These are phyloP conservation scores for Oreochromis aureus DNA, from an alignment of 2,113 vertebrate genomes.

Conservation along the genomic window DNA sequence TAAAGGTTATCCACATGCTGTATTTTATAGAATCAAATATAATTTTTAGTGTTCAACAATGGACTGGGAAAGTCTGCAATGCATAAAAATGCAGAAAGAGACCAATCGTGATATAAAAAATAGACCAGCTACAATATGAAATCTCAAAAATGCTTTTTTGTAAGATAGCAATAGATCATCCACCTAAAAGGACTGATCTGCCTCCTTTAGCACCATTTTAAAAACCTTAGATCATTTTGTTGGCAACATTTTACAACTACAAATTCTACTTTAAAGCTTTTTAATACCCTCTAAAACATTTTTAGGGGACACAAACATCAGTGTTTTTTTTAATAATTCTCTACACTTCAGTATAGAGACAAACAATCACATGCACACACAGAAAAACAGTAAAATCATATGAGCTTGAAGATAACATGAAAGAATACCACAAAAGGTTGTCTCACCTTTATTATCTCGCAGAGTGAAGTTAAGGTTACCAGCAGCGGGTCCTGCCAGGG, in stretches of 20 bases:
- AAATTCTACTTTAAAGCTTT: neutral
- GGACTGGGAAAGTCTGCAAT: neutral
- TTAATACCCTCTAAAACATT: neutral
- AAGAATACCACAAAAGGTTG: neutral
- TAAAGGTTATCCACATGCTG: neutral
- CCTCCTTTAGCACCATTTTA: neutral
- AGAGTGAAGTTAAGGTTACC: slow-evolving; percentile 92
- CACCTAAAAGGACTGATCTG: neutral
- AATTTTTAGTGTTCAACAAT: neutral
- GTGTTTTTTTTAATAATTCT: neutral
- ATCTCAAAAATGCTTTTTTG: neutral
- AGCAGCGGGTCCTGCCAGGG: slow-evolving; percentile 77
- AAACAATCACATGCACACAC: neutral
- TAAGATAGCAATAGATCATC: neutral
- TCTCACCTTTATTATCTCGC: slow-evolving; percentile 89
- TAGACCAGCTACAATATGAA: neutral
- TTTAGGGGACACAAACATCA: neutral
- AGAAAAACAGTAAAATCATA: neutral
- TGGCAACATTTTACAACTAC: neutral
- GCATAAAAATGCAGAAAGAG: neutral
- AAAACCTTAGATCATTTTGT: neutral
- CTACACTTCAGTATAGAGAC: neutral
- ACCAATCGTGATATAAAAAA: neutral
- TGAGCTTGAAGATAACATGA: neutral
- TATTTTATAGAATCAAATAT: neutral